Evolutionary conservation across 2,888 invertebrate species (phyloP), one percentile per base, ranked within the genome.

Genomic region (Vandiemenella viatica): DNA sequence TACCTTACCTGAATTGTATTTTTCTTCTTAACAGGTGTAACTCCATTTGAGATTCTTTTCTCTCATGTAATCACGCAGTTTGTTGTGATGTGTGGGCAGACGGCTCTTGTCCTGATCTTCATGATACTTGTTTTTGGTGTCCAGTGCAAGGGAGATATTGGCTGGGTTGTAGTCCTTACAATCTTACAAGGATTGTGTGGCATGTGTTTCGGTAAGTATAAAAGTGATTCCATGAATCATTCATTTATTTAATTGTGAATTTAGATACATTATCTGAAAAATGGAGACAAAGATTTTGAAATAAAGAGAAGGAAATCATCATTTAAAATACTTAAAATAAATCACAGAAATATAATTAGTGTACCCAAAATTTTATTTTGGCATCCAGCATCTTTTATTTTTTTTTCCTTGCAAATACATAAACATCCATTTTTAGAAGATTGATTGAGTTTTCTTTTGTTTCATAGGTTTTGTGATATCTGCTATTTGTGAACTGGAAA

Each of bases 31-130:
- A 19, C 62, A 73, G 93, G 93, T 51, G 92, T 95, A 37, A 79
- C 85, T 0, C 87, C 91, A 0, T 82, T 83, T 6, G 93, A 95
- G 74, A 86, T 95, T 60, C 77, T 95, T 57, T 83, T 92, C 66
- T 90, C 91, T 1, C 93, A 93, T 68, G 89, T 95, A 49, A 76
- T 90, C 46, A 91, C 92, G 0, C 93, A 95, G 73, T 90, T 93
- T 67, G 83, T 93, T 52, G 89, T 93, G 18, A 90, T 95, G 87
- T 83, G 87, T 57, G 91, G 92, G 0, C 93, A 95, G 73, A 92
- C 92, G 0, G 80, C 86, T 1, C 71, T 95, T 22, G 89, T 95
- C 51, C 76, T 95, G 3, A 74, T 90, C 56, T 91, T 93, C 71
- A 90, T 93, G 83, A 83, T 92, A 58, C 71, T 85, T 5, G 89